These are phyloP conservation scores for Ephialtes manifestator DNA, from an alignment of 2,888 invertebrate genomes.

Conservation along the genomic window DNA sequence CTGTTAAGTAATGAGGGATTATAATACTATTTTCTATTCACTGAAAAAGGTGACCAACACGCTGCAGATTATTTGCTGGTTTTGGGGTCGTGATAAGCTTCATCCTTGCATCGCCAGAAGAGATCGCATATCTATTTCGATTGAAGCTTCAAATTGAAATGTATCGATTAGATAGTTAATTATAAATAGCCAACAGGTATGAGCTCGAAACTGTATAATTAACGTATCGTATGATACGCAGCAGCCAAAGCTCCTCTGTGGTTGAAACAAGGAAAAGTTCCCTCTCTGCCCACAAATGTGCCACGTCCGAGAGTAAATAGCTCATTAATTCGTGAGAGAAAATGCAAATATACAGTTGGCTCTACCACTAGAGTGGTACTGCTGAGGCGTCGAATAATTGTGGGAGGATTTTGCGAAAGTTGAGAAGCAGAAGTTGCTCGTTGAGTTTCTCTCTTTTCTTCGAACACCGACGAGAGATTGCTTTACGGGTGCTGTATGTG, in stretches of 20 bases:
- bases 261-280: background rate
- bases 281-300: background rate
- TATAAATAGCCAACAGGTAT: background rate
- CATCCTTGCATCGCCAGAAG: background rate
- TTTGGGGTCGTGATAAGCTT: background rate
- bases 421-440: background rate
- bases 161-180: slow-evolving; percentile 5
- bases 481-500: background rate
- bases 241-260: background rate
- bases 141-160: background rate
- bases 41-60: too few relatives aligned
- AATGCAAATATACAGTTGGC: background rate
- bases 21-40: background rate
- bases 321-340: background rate
- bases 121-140: background rate
- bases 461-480: background rate
- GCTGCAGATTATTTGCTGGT: too few relatives aligned
- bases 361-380: background rate
- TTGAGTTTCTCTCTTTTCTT: background rate
- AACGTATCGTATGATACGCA: background rate
- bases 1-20: too few relatives aligned
- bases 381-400: background rate
- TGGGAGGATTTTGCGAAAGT: background rate
- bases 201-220: background rate
- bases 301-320: background rate